These are phyloP conservation scores for Sterrhoptilus dennistouni DNA, from an alignment of 2,113 vertebrate genomes.

Conservation along the genomic window DNA sequence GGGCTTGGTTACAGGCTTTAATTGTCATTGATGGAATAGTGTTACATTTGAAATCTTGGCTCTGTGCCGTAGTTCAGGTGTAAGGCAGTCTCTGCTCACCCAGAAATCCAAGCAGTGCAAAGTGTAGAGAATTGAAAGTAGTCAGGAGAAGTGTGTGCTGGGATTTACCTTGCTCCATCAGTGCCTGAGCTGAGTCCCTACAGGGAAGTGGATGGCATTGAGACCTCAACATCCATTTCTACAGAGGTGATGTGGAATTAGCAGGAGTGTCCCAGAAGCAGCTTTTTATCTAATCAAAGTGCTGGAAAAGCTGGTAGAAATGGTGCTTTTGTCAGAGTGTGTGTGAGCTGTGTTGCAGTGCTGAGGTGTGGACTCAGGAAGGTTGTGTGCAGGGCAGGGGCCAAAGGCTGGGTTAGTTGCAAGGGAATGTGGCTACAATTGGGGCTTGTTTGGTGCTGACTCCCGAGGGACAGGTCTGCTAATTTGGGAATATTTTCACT, in stretches of 20 bases:
- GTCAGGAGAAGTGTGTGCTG: neutral
- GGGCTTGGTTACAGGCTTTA: neutral
- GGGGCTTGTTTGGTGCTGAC: neutral
- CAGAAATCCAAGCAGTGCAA: neutral
- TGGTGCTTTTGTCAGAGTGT: fast-evolving
- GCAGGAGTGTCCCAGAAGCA: neutral
- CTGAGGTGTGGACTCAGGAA: fast-evolving
- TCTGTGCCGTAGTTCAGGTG: fast-evolving
- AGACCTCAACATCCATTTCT: neutral
- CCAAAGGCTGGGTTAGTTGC: fast-evolving
- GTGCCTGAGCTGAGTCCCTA: fast-evolving
- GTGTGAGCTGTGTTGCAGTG: too few species aligned
- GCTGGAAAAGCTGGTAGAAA: neutral
- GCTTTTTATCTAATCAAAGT: neutral
- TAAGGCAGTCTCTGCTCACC: neutral
- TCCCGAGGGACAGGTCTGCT: neutral
- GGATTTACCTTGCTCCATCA: neutral
- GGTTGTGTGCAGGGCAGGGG: neutral
- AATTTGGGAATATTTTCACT: neutral
- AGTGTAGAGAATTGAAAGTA: neutral
- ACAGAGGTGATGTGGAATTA: neutral
- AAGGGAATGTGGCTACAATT: fast-evolving
- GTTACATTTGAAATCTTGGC: neutral
- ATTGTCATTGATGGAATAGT: neutral
- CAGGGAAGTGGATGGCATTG: neutral